Evolutionary conservation across 2,888 invertebrate genomes (phyloP), one percentile per base, ranked within the genome.

Genomic region (Lycaena phlaeas): DNA sequence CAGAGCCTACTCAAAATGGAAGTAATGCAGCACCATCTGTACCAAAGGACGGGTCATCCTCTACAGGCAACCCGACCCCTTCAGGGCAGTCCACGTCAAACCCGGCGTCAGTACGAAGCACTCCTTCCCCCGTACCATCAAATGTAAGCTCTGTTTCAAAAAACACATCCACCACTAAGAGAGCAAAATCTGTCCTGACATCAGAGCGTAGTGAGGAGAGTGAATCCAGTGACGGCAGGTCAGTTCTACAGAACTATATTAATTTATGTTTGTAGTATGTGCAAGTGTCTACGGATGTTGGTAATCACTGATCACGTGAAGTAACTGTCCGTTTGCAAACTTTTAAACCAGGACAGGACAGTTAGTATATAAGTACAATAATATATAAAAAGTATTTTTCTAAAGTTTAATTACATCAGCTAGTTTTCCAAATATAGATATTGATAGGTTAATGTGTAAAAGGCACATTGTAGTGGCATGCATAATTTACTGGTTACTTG

Each of bases 41-140:
- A 27, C 76, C 73, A 12, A 78, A 75, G 46, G 79, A 78, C 37
- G 59, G 66, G 1, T 55, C 73, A 37, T 54, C 81, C 18, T 54
- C 74, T 1, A 53, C 60, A 1, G 64, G 62, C 9, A 74, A 66
- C 38, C 71, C 75, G 0, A 61, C 71, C 4, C 74, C 72, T 1
- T 65, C 75, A 1, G 73, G 66, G 0, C 79, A 81, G 56, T 81
- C 82, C 0, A 84, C 85, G 0, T 88, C 89, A 0, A 88, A 89
- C 60, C 88, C 90, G 1, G 89, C 90, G 0, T 91, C 91, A 0
- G 89, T 90, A 2, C 78, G 91, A 17, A 91, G 91, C 56, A 91
- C 91, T 0, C 91, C 91, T 0, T 91, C 91, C 3, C 91, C 91
- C 0, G 91, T 90, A 1, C 90, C 91, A 0, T 91, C 91, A 0